Evolutionary conservation across 2,113 vertebrate species (phyloP).

Genomic region (Monopterus albus): DNA sequence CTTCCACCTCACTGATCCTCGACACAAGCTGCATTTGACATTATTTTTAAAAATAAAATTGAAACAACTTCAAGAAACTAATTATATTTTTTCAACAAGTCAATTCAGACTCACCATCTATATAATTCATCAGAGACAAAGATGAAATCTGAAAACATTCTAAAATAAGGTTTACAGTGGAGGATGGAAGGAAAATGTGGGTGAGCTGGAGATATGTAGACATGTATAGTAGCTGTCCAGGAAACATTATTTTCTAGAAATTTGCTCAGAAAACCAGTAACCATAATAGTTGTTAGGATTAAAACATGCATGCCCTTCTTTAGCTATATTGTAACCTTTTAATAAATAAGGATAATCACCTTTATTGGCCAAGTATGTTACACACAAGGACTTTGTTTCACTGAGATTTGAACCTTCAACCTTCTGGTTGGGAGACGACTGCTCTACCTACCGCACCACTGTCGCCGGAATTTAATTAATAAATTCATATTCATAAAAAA

Average conservation of each 20-base stretch:
- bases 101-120: conserved; percentile 41
- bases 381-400: no score
- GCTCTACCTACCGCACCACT: no score
- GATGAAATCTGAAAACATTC: conserved; percentile 49
- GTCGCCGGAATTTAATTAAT: no score
- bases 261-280: conserved; percentile 31
- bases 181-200: background rate
- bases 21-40: background rate
- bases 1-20: conserved; percentile 1
- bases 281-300: background rate
- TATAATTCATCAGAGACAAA: conserved; percentile 58
- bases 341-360: no score
- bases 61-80: conserved; percentile 41
- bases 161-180: conserved; percentile 32
- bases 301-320: background rate
- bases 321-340: background rate
- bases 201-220: conserved; percentile 17
- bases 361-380: no score
- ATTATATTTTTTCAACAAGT: conserved; percentile 46
- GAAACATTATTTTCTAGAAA: conserved; percentile 26
- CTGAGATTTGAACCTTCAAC: no score
- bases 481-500: no score
- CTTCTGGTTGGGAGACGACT: no score
- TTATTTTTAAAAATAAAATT: background rate
- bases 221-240: background rate